Percentiles rank a stretch among this genome's conserved stretches.
Evolutionary conservation across 2,113 vertebrate species (phyloP).

Genomic region (Prochilodus magdalenae): DNA sequence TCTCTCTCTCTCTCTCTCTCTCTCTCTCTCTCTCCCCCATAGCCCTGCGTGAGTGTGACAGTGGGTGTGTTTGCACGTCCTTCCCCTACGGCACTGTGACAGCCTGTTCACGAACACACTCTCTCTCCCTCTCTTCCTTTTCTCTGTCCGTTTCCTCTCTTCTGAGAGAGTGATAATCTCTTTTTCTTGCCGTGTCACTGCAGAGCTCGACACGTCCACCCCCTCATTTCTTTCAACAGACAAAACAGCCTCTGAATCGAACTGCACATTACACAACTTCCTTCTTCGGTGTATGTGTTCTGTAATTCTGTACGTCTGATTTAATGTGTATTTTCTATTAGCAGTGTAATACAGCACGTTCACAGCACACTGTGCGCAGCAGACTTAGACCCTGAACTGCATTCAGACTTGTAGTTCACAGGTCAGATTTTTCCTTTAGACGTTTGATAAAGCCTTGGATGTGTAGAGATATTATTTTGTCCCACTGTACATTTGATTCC

Average conservation of each 20-base stretch:
- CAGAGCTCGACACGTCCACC: neutral
- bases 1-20: neutral
- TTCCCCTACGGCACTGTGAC: constrained; percentile 28
- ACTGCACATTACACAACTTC: neutral
- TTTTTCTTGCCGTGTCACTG: constrained; percentile 3
- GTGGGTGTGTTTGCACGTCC: constrained; percentile 48
- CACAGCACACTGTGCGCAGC: no score
- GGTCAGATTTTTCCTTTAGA: no score
- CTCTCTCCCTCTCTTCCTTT: neutral
- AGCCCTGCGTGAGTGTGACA: constrained; percentile 43
- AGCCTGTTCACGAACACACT: constrained; percentile 47
- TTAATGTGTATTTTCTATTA: neutral
- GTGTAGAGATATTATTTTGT: no score
- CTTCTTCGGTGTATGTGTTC: neutral
- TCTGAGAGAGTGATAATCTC: constrained; percentile 6
- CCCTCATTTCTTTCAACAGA: neutral
- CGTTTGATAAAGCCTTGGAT: no score
- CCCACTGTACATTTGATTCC: no score
- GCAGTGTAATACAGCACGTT: neutral
- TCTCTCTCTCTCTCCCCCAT: constrained; percentile 7
- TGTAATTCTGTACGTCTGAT: neutral
- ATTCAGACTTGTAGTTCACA: no score
- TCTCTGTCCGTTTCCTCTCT: neutral
- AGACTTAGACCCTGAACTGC: no score
- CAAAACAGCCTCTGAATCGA: neutral